Percentiles rank a stretch among this genome's conserved stretches.
These are phyloP conservation scores for Notechis scutatus DNA, from an alignment of 2,113 vertebrate species.

Conservation along the genomic window DNA sequence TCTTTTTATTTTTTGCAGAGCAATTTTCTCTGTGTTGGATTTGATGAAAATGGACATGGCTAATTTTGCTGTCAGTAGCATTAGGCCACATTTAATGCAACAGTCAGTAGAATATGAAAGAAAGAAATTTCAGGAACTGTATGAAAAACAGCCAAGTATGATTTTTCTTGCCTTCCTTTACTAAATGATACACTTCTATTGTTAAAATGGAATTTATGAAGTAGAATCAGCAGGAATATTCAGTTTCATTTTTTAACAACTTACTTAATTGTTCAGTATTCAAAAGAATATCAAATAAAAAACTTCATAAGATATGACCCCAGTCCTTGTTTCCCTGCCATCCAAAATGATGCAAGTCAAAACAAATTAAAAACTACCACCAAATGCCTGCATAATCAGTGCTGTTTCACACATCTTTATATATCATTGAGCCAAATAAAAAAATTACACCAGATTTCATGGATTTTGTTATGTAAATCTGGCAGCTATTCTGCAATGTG, in stretches of 20 bases:
- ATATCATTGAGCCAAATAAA: not conserved
- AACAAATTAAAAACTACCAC: not conserved
- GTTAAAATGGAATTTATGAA: slow-evolving; percentile 1
- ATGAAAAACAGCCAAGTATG: slow-evolving; percentile 93
- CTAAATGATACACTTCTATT: not conserved
- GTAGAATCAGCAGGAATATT: slow-evolving; percentile 6
- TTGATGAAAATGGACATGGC: slow-evolving; percentile 98
- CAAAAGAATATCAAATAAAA: not conserved
- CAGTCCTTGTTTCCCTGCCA: not conserved
- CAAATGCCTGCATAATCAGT: not conserved
- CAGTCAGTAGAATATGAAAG: slow-evolving; percentile 97
- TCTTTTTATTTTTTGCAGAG: slow-evolving; percentile 73
- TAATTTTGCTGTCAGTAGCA: slow-evolving; percentile 90
- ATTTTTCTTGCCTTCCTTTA: slow-evolving; percentile 38
- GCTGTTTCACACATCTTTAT: not conserved
- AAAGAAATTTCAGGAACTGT: slow-evolving; percentile 91
- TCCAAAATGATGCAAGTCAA: not conserved
- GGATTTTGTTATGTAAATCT: not conserved
- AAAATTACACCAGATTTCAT: not conserved
- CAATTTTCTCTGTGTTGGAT: slow-evolving; percentile 90
- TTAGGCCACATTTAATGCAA: slow-evolving; percentile 92
- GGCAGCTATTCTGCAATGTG: not conserved
- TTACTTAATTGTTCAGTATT: not conserved
- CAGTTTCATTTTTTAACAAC: not conserved
- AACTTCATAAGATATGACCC: not conserved